These are phyloP conservation scores for Caranx melampygus DNA, from an alignment of 2,113 vertebrate species.

Conservation along the genomic window DNA sequence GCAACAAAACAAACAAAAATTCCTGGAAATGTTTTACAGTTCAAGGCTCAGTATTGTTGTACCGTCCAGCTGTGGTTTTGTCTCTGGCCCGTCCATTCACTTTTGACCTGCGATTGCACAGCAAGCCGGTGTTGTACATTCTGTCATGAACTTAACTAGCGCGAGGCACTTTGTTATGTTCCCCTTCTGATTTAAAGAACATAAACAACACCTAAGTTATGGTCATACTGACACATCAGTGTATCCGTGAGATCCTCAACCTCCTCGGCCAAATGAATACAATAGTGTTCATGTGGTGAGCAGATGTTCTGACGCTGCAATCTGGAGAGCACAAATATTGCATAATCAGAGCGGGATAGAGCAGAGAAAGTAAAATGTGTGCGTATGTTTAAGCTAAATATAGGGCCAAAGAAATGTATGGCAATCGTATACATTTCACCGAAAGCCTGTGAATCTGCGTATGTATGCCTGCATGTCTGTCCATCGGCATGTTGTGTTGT, in stretches of 20 bases:
- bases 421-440: not conserved
- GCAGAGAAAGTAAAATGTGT: constrained; percentile 14
- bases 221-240: constrained; percentile 27
- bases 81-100: constrained; percentile 37
- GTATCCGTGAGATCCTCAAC: constrained; percentile 57
- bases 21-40: not conserved
- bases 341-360: constrained; percentile 41
- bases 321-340: constrained; percentile 52
- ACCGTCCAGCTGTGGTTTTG: constrained; percentile 55
- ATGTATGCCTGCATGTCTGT: constrained; percentile 28
- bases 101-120: constrained; percentile 61
- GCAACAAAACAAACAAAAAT: not conserved
- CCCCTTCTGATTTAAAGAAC: constrained; percentile 74
- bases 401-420: not conserved
- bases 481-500: constrained; percentile 32
- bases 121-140: constrained; percentile 47
- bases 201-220: constrained; percentile 73
- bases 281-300: constrained; percentile 65
- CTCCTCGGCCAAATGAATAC: constrained; percentile 64
- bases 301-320: constrained; percentile 72
- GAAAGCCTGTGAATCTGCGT: not conserved
- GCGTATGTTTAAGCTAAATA: constrained; percentile 1
- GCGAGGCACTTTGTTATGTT: constrained; percentile 74
- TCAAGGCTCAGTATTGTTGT: constrained; percentile 12
- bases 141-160: constrained; percentile 44